Conservation (phyloP, 2,888 invertebrate species). For the Pardosa pseudoannulata region DNA sequence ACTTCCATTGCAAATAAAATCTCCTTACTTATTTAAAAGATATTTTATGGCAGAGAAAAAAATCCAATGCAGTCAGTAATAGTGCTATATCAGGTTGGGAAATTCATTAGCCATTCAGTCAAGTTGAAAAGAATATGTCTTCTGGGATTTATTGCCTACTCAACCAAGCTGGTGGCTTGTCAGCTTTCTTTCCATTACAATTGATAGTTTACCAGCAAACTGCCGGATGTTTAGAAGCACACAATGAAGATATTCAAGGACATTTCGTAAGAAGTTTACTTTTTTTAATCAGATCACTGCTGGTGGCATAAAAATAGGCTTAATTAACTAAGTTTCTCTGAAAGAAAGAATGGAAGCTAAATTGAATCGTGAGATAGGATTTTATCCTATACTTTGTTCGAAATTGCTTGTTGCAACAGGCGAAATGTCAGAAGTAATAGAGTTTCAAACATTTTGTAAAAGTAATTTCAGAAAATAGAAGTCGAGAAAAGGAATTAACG, state of each 20-base stretch:
- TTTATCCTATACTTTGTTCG: too few relatives aligned
- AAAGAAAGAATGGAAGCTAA: background rate
- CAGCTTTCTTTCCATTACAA: background rate
- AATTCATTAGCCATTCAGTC: background rate
- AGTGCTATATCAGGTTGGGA: background rate
- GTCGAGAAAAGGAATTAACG: too few relatives aligned
- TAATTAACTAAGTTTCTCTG: background rate
- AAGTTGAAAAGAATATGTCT: background rate
- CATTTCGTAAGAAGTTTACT: background rate
- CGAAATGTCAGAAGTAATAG: too few relatives aligned
- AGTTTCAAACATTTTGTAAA: too few relatives aligned
- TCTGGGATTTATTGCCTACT: background rate
- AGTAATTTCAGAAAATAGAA: too few relatives aligned
- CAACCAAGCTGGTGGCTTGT: background rate
- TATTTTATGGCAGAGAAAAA: background rate
- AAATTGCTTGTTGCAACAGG: too few relatives aligned
- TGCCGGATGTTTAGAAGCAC: background rate
- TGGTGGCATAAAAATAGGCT: background rate
- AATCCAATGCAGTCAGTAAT: background rate
- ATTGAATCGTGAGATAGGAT: background rate
- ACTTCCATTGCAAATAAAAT: background rate
- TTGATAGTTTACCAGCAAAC: background rate
- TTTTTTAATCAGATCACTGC: background rate
- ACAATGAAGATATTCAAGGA: background rate
- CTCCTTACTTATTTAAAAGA: background rate